These are phyloP conservation scores for Naja naja DNA, from an alignment of 2,113 vertebrate species.

Conservation along the genomic window DNA sequence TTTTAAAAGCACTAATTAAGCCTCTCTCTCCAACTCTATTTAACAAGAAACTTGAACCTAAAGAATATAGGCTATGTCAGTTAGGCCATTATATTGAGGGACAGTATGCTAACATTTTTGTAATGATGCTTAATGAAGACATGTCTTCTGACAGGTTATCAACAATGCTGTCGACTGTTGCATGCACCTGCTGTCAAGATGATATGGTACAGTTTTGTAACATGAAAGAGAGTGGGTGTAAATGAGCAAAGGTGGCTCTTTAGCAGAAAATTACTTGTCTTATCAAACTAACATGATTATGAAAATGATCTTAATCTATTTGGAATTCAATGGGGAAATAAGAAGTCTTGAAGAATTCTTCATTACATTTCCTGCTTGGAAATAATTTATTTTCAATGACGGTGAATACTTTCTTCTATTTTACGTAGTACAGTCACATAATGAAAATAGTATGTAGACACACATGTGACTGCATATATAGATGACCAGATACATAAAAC, in stretches of 20 bases:
- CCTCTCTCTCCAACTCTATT: neutral
- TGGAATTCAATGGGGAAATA: conserved; percentile 22
- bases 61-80: neutral
- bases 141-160: neutral
- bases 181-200: neutral
- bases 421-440: neutral
- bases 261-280: conserved; percentile 13
- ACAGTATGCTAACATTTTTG: neutral
- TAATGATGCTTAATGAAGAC: conserved; percentile 4
- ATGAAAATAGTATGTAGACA: neutral
- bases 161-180: neutral
- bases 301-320: neutral
- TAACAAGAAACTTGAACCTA: neutral
- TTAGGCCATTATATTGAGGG: neutral
- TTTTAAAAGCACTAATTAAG: neutral
- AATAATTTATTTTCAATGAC: neutral
- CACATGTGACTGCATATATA: neutral
- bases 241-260: conserved; percentile 7
- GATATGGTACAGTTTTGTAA: neutral
- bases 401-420: neutral
- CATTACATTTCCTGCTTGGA: neutral
- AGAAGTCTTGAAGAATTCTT: neutral
- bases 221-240: neutral
- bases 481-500: neutral
- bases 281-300: conserved; percentile 13